Evolutionary conservation across 2,113 vertebrate genomes (phyloP).

Genomic region (Scartelaos histophorus): DNA sequence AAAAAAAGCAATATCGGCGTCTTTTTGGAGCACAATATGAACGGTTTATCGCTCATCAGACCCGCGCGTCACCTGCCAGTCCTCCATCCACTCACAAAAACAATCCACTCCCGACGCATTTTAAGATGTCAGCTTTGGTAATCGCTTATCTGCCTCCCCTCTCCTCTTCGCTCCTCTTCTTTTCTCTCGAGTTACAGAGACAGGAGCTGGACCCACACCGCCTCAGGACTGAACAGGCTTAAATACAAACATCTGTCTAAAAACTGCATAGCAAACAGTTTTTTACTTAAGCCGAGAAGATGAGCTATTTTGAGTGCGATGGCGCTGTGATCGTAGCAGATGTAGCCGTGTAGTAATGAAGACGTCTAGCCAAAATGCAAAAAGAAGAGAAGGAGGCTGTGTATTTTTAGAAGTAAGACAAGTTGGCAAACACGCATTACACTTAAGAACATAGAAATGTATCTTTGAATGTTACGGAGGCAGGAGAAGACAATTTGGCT

Average conservation of each 20-base stretch:
- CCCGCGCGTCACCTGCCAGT: conserved; percentile 1
- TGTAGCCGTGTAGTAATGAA: conserved; percentile 12
- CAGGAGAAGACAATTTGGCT: neutral
- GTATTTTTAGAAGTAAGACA: neutral
- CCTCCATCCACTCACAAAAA: conserved; percentile 5
- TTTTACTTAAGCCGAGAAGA: conserved; percentile 1
- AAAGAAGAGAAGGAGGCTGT: neutral
- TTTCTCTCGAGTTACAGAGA: conserved; percentile 9
- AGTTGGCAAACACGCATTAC: neutral
- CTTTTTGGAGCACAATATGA: neutral
- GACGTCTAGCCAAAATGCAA: too few relatives aligned
- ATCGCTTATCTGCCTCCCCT: conserved; percentile 23
- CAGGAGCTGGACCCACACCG: conserved; percentile 1
- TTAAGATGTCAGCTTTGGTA: conserved; percentile 17
- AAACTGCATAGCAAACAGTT: neutral
- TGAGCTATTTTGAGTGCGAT: conserved; percentile 12
- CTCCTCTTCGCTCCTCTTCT: conserved; percentile 9
- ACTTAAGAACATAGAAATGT: too few relatives aligned
- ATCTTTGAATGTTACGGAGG: neutral
- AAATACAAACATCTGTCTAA: conserved; percentile 13
- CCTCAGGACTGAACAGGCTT: neutral
- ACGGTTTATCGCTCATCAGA: neutral
- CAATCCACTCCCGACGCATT: conserved; percentile 12
- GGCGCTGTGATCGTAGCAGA: conserved; percentile 13
- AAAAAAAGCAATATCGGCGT: neutral